These are phyloP conservation scores for Albula goreensis DNA, from an alignment of 2,113 vertebrate genomes.

Conservation along the genomic window DNA sequence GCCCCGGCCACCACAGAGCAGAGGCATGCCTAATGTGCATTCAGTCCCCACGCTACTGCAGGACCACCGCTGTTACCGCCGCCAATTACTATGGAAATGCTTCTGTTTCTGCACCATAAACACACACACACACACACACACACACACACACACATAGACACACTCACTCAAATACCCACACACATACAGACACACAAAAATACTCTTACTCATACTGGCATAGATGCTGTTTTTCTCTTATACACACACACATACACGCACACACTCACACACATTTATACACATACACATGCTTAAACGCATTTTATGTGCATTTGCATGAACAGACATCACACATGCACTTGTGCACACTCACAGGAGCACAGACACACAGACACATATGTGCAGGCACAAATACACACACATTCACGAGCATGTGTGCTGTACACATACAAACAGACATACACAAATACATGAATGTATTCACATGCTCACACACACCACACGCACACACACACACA, in stretches of 20 bases:
- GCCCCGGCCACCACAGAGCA: background rate
- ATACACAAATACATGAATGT: background rate
- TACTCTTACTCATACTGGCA: background rate
- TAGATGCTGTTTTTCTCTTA: too few species aligned
- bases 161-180: background rate
- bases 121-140: background rate
- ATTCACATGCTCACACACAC: background rate
- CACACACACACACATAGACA: background rate
- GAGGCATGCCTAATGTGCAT: background rate
- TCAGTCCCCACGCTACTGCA: background rate
- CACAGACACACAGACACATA: background rate
- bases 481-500: constrained; percentile 2
- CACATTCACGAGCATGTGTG: too few species aligned
- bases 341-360: too few species aligned
- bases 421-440: background rate
- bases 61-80: background rate
- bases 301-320: too few species aligned
- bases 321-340: too few species aligned
- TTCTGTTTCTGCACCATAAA: background rate
- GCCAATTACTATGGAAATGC: background rate
- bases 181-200: background rate
- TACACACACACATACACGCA: background rate
- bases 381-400: too few species aligned
- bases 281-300: too few species aligned
- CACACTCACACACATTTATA: constrained; percentile 11